Conservation (phyloP, 2,113 vertebrate genomes). For the Myiozetetes cayanensis region DNA sequence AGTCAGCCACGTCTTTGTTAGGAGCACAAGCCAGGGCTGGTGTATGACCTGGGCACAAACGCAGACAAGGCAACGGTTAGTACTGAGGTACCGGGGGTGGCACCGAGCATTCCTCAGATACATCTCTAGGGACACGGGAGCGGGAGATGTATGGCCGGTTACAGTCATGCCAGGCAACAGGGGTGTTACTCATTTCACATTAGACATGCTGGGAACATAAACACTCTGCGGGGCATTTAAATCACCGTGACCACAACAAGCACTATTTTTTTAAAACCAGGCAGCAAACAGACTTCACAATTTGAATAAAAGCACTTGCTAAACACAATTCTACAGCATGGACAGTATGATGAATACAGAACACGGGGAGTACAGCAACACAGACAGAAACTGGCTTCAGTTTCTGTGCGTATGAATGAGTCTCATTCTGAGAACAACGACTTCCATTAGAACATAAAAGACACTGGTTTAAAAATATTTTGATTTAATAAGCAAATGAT, state of each 20-base stretch:
- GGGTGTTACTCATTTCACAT: slow-evolving; percentile 42
- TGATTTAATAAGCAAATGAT: not conserved
- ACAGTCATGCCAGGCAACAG: slow-evolving; percentile 63
- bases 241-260: slow-evolving; percentile 44
- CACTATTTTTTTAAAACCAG: slow-evolving; percentile 39
- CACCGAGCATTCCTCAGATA: slow-evolving; percentile 56
- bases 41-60: slow-evolving; percentile 93
- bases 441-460: not conserved
- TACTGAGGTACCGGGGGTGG: slow-evolving; percentile 37
- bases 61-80: slow-evolving; percentile 81
- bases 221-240: not conserved
- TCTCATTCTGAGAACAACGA: slow-evolving; percentile 75
- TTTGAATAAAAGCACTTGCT: slow-evolving; percentile 71
- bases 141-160: slow-evolving; percentile 66
- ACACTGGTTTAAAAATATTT: not conserved
- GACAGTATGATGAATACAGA: not conserved
- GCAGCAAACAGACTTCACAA: slow-evolving; percentile 55
- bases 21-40: slow-evolving; percentile 98
- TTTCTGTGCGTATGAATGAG: not conserved
- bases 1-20: slow-evolving; percentile 97
- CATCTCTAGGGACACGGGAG: slow-evolving; percentile 54
- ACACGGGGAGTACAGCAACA: not conserved
- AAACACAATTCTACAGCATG: slow-evolving; percentile 61
- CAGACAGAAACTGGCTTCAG: slow-evolving; percentile 12
- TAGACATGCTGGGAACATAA: slow-evolving; percentile 62